Conservation (phyloP, 2,888 invertebrate genomes). For the Neoitamus cyanurus region DNA sequence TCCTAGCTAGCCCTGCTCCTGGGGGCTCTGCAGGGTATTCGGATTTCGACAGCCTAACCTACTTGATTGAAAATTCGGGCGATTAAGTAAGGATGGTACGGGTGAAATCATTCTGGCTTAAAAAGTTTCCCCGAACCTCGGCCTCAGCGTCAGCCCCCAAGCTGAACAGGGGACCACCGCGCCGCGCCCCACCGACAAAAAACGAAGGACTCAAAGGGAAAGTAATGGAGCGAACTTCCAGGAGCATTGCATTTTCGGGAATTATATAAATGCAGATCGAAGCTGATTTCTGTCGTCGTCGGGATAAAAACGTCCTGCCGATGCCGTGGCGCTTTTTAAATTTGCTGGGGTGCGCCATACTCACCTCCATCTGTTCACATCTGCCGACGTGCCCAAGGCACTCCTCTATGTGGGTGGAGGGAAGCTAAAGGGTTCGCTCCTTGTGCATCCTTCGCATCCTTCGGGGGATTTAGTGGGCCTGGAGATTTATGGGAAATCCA, state of each 20-base stretch:
- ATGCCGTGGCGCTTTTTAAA: background rate
- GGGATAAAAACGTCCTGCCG: background rate
- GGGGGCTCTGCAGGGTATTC: background rate
- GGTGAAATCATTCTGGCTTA: conserved; percentile 7
- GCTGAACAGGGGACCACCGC: background rate
- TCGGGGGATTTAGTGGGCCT: background rate
- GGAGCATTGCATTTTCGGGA: background rate
- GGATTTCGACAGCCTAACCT: conserved; percentile 37
- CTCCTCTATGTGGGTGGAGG: background rate
- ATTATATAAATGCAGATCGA: conserved; percentile 6
- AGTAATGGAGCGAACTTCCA: conserved; percentile 12
- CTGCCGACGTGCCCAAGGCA: background rate
- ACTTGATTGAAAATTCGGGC: conserved; percentile 33
- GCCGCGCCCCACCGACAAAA: background rate
- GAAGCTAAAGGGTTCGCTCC: background rate
- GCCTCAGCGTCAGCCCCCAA: background rate
- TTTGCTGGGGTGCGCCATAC: background rate
- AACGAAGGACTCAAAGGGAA: background rate
- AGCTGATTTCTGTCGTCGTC: background rate
- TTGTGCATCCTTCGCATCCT: conserved; percentile 1
- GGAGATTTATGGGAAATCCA: background rate
- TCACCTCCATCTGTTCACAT: background rate
- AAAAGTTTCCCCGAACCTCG: background rate
- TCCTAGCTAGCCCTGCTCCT: background rate
- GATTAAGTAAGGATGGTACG: conserved; percentile 34